A percentile compares a stretch with the other conserved stretches of the same genome.
These are phyloP conservation scores for Deroptyus accipitrinus DNA, from an alignment of 2,113 vertebrate genomes.

Conservation along the genomic window DNA sequence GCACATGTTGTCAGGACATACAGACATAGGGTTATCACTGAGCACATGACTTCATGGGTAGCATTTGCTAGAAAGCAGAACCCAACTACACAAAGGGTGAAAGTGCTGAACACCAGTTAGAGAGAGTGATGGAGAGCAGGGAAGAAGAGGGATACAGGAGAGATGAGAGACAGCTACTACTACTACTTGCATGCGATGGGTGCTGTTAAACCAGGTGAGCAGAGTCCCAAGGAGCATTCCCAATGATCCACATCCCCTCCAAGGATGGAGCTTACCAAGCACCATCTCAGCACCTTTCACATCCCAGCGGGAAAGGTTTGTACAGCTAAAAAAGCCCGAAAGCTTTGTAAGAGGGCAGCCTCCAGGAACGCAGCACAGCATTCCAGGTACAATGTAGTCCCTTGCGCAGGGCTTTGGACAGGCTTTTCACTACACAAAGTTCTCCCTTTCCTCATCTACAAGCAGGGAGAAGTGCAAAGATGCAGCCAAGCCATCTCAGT, in stretches of 20 bases:
- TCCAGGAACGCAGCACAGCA: constrained; percentile 47
- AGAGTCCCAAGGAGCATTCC: constrained; percentile 16
- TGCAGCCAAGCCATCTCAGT: neutral
- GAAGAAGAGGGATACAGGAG: constrained; percentile 16
- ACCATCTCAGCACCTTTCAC: neutral
- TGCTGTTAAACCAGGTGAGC: constrained; percentile 64
- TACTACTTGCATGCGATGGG: constrained; percentile 76
- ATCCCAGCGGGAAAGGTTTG: neutral
- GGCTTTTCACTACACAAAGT: neutral
- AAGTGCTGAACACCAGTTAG: neutral
- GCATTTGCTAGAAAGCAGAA: constrained; percentile 62
- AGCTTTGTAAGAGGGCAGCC: constrained; percentile 17
- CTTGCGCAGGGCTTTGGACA: neutral
- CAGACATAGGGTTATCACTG: neutral
- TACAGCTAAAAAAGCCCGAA: neutral
- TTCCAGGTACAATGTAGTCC: fast-evolving
- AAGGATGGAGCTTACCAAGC: constrained; percentile 9
- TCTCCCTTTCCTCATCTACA: neutral
- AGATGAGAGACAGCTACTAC: constrained; percentile 26
- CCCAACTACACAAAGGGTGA: neutral
- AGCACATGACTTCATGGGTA: neutral
- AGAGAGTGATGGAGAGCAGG: constrained; percentile 26
- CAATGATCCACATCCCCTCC: neutral
- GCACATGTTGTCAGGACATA: constrained; percentile 11
- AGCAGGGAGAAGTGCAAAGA: neutral